Evolutionary conservation across 2,888 invertebrate species (phyloP), one percentile per base, ranked within the genome.

Genomic region (Acleris laterana): DNA sequence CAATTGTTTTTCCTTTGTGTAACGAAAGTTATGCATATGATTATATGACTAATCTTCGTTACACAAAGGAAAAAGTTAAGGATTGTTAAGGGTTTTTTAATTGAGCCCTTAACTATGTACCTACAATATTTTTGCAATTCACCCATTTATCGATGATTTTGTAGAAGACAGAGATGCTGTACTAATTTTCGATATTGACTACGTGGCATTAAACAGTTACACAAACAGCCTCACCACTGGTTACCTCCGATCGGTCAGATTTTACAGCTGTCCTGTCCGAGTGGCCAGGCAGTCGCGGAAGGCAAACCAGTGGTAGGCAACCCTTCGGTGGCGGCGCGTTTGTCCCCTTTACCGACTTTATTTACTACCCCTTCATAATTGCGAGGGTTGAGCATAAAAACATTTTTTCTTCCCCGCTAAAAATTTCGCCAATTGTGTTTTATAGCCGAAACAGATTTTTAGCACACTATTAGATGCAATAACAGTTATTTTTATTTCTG

Each of bases 271-370:
- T 71, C 74, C 72, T 74, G 9, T 9, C 71, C 72, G 81, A 76
- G 81, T 82, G 87, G 81, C 82, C 79, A 76, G 76, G 80, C 81
- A 71, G 84, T 79, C 80, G 22, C 28, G 20, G 38, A 55, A 44
- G 87, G 84, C 76, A 85, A 87, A 89, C 87, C 87, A 88, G 25
- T 25, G 25, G 58, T 59, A 6, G 85, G 88, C 83, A 90, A 91
- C 92, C 92, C 92, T 90, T 90, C 90, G 86, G 87, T 84, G 76
- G 87, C 85, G 84, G 85, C 73, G 79, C 82, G 80, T 84, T 87
- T 83, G 87, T 87, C 82, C 88, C 87, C 80, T 91, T 92, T 92
- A 90, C 85, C 79, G 79, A 88, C 89, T 90, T 89, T 90, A 88
- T 90, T 85, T 88, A 80, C 78, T 80, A 87, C 85, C 88, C 89